Percentiles rank a stretch among this genome's conserved stretches.
Conservation (phyloP, 2,888 invertebrate species). For the Cheilosia pagana region DNA sequence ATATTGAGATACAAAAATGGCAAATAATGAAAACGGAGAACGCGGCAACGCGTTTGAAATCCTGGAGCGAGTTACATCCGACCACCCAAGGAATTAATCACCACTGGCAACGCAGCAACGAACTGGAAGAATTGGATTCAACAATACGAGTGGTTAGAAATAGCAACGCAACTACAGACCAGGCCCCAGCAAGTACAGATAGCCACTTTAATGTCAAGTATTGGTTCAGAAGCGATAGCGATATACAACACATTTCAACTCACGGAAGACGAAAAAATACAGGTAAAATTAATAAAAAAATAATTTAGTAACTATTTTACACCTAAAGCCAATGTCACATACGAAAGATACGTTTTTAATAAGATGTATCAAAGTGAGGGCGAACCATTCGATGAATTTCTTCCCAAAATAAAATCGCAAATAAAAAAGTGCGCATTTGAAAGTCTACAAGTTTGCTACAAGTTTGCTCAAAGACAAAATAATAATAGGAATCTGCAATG, state of each 20-base stretch:
- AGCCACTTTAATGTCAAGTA: slow-evolving; percentile 28
- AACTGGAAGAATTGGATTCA: slow-evolving; percentile 24
- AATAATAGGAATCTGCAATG: slow-evolving; percentile 23
- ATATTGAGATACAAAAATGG: too few species aligned
- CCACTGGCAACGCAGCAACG: slow-evolving; percentile 4
- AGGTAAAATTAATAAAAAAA: slow-evolving; percentile 21
- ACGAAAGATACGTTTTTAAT: slow-evolving; percentile 11
- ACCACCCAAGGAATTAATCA: slow-evolving; percentile 17
- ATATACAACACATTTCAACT: slow-evolving; percentile 31
- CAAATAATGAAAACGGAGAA: too few species aligned
- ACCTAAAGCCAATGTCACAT: slow-evolving; percentile 14
- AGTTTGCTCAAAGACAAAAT: slow-evolving; percentile 22
- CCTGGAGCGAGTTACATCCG: slow-evolving; percentile 13
- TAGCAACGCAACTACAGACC: slow-evolving; percentile 14
- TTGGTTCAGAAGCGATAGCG: slow-evolving; percentile 22
- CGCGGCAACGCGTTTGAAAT: background rate
- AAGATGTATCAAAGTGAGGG: slow-evolving; percentile 20
- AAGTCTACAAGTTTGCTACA: slow-evolving; percentile 10
- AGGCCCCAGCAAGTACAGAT: slow-evolving; percentile 9
- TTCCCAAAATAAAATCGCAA: slow-evolving; percentile 21
- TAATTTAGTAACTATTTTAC: slow-evolving; percentile 11
- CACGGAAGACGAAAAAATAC: slow-evolving; percentile 4
- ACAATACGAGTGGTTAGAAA: slow-evolving; percentile 13
- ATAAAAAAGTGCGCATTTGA: slow-evolving; percentile 16
- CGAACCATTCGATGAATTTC: background rate